Evolutionary conservation across 2,888 invertebrate species (phyloP).

Genomic region (Tanypteryx hageni): DNA sequence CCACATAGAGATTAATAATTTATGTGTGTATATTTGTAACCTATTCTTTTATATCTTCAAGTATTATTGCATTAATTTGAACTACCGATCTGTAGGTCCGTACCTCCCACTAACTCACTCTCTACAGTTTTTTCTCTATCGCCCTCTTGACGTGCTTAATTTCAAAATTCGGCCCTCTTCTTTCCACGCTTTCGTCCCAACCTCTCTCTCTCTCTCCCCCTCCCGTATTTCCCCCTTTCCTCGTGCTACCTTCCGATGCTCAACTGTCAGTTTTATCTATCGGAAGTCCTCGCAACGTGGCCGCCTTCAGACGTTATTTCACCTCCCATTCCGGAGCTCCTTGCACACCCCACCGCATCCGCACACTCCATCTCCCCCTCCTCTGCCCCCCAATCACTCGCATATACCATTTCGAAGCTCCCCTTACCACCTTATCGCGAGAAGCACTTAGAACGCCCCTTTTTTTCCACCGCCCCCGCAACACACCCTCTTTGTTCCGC

Average conservation of each 20-base stretch:
- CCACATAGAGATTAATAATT: too few relatives aligned
- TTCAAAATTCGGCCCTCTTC: not conserved
- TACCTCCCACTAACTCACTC: too few relatives aligned
- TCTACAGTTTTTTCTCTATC: too few relatives aligned
- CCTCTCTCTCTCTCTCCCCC: not conserved
- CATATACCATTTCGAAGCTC: too few relatives aligned
- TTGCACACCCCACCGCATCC: not conserved
- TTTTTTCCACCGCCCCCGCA: slow-evolving; percentile 68
- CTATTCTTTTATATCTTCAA: too few relatives aligned
- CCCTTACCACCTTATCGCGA: not conserved
- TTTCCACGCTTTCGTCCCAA: not conserved
- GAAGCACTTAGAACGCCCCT: not conserved
- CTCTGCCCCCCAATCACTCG: not conserved
- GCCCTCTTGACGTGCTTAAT: too few relatives aligned
- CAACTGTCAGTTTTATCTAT: slow-evolving; percentile 62
- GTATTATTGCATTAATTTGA: too few relatives aligned
- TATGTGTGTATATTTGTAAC: too few relatives aligned
- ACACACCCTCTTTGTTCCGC: slow-evolving; percentile 66
- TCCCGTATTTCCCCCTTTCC: slow-evolving; percentile 69
- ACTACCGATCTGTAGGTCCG: too few relatives aligned
- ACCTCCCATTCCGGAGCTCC: not conserved
- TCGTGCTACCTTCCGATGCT: slow-evolving; percentile 12
- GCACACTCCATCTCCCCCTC: not conserved
- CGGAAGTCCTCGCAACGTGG: slow-evolving; percentile 46
- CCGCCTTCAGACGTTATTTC: slow-evolving; percentile 37